phyloP scores from a whole-genome alignment of 2,113 vertebrate genomes.

The Athene cunicularia region DNA sequence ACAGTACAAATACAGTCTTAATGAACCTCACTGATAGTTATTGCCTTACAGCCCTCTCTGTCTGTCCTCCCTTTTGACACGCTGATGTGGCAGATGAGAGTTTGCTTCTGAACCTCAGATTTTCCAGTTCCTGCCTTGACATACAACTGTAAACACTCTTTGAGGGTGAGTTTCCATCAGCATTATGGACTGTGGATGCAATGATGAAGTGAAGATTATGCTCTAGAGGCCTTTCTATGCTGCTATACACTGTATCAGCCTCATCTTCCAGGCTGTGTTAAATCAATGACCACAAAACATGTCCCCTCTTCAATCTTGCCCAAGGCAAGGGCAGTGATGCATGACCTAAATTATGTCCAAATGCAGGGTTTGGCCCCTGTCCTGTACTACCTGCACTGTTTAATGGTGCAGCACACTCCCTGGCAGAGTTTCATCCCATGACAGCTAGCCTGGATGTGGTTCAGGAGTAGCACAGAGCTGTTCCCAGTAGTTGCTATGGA shows the following conservation, averaged over 20 bases:
- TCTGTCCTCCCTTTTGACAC: neutral
- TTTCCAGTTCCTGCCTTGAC: neutral
- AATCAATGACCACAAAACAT: neutral
- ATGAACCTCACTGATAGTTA: neutral
- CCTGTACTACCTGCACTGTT: neutral
- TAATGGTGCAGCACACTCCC: neutral
- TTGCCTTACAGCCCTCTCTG: neutral
- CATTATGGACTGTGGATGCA: neutral
- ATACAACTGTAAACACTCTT: neutral
- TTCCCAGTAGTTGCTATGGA: neutral
- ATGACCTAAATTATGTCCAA: neutral
- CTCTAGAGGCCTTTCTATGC: neutral
- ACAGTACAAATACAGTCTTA: neutral
- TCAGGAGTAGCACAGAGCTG: neutral
- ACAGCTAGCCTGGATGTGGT: neutral
- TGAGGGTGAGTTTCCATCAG: neutral
- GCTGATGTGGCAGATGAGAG: rapidly evolving
- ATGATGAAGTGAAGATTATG: neutral
- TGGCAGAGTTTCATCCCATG: neutral
- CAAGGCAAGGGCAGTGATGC: neutral
- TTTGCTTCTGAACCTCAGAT: neutral
- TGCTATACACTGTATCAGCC: neutral
- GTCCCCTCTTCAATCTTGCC: neutral
- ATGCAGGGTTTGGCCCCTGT: neutral
- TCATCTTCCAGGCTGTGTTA: neutral